Evolutionary conservation across 2,888 invertebrate genomes (phyloP), one percentile per base, ranked within the genome.

Genomic region (Xestia rhomboidea): DNA sequence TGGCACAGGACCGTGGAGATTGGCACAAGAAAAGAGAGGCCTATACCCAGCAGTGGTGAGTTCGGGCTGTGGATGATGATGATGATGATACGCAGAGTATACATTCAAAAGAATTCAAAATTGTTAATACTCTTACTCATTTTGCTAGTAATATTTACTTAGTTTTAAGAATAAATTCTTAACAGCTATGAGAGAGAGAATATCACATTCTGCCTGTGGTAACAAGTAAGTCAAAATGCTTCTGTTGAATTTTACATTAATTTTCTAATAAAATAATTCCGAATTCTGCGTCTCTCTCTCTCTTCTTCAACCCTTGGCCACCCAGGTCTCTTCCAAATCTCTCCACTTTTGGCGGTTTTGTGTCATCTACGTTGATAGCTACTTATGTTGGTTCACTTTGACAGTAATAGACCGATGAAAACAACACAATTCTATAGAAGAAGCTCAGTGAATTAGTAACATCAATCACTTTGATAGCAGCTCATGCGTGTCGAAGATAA

Each of bases 381-480:
- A 21, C 30, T 30, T n/a, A 41, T 21, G n/a, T 27, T 38, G 41
- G 13, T 44, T 41, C 18, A 38, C 27, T n/a, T 46, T 27, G 46
- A 57, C 54, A 68, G 54, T 67, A 60, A 77, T 34, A 30, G 21
- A 77, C 38, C n/a, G n/a, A 10, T n/a, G 41, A 64, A 27, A 30
- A 49, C 13, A 54, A 46, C 27, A 64, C 11, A 64, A 21, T 46
- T 54, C 21, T 21, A 21, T 38, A n/a, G 34, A 44, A 71, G 34
- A 41, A 72, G 8, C 46, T 41, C 41, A 30, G 18, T 30, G 76
- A 76, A 64, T 76, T 62, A 63, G 15, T 21, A 44, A 64, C 49
- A 76, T 76, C 76, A 64, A 76, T 76, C 63, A 64, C 5, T 76
- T 76, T 49, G 72, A 41, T n/a, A 76, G 30, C 30, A 30, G 38